These are phyloP conservation scores for Piscicola geometra DNA, from an alignment of 2,888 invertebrate species.

Conservation along the genomic window DNA sequence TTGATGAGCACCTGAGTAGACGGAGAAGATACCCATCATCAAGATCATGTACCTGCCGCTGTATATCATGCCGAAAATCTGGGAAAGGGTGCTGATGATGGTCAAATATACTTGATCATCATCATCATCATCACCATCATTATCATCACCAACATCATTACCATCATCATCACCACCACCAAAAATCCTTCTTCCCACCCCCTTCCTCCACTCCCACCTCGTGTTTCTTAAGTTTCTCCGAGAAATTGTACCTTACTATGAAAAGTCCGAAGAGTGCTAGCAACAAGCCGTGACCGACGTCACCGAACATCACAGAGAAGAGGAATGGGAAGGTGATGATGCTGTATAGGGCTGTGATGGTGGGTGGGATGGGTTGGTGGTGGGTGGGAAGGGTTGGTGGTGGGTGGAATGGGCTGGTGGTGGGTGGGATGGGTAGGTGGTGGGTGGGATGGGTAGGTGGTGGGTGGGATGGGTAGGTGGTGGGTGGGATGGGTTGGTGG, in stretches of 20 bases:
- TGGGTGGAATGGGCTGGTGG: background rate
- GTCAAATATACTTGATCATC: too few relatives aligned
- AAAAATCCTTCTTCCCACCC: background rate
- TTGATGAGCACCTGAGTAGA: slow-evolving; percentile 71
- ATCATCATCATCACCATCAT: too few relatives aligned
- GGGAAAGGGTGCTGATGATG: background rate
- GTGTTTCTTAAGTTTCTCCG: slow-evolving; percentile 79
- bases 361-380: background rate
- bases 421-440: background rate
- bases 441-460: background rate
- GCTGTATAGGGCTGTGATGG: slow-evolving; percentile 77
- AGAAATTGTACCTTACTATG: slow-evolving; percentile 88
- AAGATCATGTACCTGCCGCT: slow-evolving; percentile 78
- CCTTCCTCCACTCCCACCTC: slow-evolving; percentile 63
- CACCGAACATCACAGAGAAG: slow-evolving; percentile 97
- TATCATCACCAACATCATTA: too few relatives aligned
- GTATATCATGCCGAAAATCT: slow-evolving; percentile 94
- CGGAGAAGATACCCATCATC: slow-evolving; percentile 93
- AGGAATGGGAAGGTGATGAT: slow-evolving; percentile 95
- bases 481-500: background rate
- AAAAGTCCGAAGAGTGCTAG: slow-evolving; percentile 88
- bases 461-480: background rate
- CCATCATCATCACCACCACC: too few relatives aligned
- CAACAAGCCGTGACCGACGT: slow-evolving; percentile 84
- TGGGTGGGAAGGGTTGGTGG: background rate